Conservation (phyloP, 2,888 invertebrate species). For the Leptinotarsa juncta region DNA sequence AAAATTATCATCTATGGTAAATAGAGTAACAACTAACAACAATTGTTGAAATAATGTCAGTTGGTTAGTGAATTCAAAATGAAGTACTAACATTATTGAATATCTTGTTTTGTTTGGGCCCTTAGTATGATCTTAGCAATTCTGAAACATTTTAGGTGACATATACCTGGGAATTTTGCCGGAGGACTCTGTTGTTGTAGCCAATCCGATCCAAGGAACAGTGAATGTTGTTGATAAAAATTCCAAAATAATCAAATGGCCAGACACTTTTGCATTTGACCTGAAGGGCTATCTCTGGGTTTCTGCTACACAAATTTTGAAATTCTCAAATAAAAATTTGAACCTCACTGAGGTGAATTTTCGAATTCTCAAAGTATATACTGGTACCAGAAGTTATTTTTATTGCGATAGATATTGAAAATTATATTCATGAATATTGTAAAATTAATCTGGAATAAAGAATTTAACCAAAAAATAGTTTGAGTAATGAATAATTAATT, state of each 20-base stretch:
- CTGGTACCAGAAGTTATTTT: constrained; percentile 20
- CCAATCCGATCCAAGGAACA: constrained; percentile 70
- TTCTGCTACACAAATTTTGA: constrained; percentile 68
- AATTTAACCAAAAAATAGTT: too few relatives aligned
- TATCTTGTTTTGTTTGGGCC: background rate
- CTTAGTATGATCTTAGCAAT: background rate
- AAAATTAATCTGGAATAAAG: too few relatives aligned
- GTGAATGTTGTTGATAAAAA: constrained; percentile 72
- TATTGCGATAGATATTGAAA: background rate
- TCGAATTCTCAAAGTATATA: constrained; percentile 16
- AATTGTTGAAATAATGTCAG: too few relatives aligned
- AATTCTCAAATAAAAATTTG: constrained; percentile 17
- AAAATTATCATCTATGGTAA: too few relatives aligned
- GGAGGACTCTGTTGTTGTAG: constrained; percentile 76
- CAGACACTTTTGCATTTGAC: constrained; percentile 75
- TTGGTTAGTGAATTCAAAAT: too few relatives aligned
- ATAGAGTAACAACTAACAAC: too few relatives aligned
- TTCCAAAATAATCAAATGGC: constrained; percentile 75
- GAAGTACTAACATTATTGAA: too few relatives aligned
- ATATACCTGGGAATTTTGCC: constrained; percentile 76
- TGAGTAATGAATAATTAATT: too few relatives aligned
- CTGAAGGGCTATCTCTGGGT: constrained; percentile 71
- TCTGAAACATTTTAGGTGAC: constrained; percentile 47
- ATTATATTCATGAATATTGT: background rate
- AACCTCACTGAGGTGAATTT: constrained; percentile 19